phyloP scores from a whole-genome alignment of 2,888 invertebrate genomes.

The Luffia ferchaultella region DNA sequence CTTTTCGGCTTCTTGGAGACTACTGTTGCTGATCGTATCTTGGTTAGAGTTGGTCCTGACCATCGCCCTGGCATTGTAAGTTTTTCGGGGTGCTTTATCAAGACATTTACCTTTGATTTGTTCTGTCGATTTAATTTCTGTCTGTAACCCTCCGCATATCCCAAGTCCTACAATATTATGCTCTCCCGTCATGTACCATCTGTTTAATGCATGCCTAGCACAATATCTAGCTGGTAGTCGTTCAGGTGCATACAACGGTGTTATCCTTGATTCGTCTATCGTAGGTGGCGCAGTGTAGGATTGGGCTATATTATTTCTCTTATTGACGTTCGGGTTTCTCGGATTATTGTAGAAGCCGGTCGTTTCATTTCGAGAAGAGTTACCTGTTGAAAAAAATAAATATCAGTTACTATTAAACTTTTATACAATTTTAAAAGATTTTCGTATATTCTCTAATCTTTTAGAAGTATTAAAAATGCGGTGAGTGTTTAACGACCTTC shows the following conservation, averaged over 20 bases:
- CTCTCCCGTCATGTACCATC: background rate
- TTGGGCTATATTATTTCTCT: background rate
- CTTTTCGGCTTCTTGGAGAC: constrained; percentile 38
- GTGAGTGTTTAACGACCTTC: too few relatives aligned
- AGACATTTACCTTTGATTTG: background rate
- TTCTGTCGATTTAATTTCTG: constrained; percentile 13
- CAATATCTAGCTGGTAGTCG: background rate
- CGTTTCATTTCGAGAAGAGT: constrained; percentile 31
- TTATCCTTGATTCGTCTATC: background rate
- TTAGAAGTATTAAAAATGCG: too few relatives aligned
- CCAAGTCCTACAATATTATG: background rate
- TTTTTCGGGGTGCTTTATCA: background rate
- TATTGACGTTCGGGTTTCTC: background rate
- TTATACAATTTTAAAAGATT: too few relatives aligned
- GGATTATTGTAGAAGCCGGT: constrained; percentile 9
- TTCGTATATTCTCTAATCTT: too few relatives aligned
- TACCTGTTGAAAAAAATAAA: constrained; percentile 25
- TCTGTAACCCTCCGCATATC: constrained; percentile 2
- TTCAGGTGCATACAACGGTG: background rate
- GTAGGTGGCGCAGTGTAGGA: background rate
- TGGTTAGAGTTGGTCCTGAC: constrained; percentile 17
- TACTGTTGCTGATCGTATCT: constrained; percentile 46
- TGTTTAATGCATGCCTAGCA: background rate
- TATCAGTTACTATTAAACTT: background rate
- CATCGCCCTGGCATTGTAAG: background rate